Evolutionary conservation across 2,888 invertebrate species (phyloP).

Genomic region (Athetis lepigone): DNA sequence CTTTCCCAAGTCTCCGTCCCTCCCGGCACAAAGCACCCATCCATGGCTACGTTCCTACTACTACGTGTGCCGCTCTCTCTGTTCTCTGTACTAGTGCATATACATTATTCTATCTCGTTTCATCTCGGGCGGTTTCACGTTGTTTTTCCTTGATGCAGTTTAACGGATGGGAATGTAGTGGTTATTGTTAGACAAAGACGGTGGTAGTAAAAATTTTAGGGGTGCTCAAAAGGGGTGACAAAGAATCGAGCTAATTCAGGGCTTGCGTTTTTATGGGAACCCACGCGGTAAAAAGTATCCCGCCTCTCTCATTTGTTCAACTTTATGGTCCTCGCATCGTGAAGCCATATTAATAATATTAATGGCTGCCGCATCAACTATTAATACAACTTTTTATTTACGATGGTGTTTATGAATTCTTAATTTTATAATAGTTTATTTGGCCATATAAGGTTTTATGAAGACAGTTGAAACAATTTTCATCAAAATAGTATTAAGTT

Average conservation of each 20-base stretch:
- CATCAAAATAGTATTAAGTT: slow-evolving; percentile 50
- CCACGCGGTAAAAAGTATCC: slow-evolving; percentile 90
- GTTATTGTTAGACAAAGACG: slow-evolving; percentile 91
- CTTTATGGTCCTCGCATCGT: slow-evolving; percentile 86
- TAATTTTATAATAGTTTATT: slow-evolving; percentile 75
- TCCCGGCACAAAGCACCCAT: slow-evolving; percentile 82
- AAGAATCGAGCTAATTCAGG: slow-evolving; percentile 90
- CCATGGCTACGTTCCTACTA: slow-evolving; percentile 81
- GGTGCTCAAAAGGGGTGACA: slow-evolving; percentile 90
- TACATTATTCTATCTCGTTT: slow-evolving; percentile 91
- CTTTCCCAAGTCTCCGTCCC: slow-evolving; percentile 83
- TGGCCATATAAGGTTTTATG: slow-evolving; percentile 58
- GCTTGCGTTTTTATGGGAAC: slow-evolving; percentile 89
- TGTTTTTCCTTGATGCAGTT: slow-evolving; percentile 91
- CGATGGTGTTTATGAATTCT: slow-evolving; percentile 77
- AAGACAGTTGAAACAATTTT: slow-evolving; percentile 59
- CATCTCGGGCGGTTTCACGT: slow-evolving; percentile 89
- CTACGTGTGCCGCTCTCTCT: slow-evolving; percentile 88
- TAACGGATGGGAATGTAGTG: slow-evolving; percentile 90
- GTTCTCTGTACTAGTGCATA: slow-evolving; percentile 89
- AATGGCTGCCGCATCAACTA: slow-evolving; percentile 86
- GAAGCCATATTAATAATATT: slow-evolving; percentile 89
- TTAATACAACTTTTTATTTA: slow-evolving; percentile 77
- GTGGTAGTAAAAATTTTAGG: slow-evolving; percentile 89
- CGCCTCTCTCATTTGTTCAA: slow-evolving; percentile 90